Conservation (phyloP, 2,113 vertebrate species). For the Pelobates fuscus region DNA sequence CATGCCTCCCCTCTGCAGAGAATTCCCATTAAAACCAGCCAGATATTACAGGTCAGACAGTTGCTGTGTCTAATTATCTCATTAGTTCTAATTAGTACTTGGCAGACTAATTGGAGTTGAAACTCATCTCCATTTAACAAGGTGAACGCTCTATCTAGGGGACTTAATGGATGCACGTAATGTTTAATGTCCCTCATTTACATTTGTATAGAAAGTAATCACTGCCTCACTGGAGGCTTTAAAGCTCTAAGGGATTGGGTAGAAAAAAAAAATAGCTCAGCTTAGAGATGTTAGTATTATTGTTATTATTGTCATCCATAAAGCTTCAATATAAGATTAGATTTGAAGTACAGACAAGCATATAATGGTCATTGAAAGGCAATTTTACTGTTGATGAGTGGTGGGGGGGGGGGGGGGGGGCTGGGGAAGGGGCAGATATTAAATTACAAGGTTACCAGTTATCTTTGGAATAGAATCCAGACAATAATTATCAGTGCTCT, state of each 20-base stretch:
- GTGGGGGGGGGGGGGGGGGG: no score
- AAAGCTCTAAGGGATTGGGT: background rate
- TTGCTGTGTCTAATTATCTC: slow-evolving; percentile 61
- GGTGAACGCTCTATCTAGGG: slow-evolving; percentile 61
- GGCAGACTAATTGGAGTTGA: slow-evolving; percentile 66
- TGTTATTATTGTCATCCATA: no score
- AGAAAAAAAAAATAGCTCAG: background rate
- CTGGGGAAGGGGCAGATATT: no score
- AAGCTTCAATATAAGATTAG: no score
- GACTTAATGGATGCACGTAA: slow-evolving; percentile 63
- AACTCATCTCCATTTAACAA: slow-evolving; percentile 76
- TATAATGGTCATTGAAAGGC: no score
- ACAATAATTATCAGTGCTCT: no score
- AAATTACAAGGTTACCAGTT: no score
- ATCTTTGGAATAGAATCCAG: no score
- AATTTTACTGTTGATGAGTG: no score
- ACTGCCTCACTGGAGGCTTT: slow-evolving; percentile 23
- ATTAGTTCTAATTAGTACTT: slow-evolving; percentile 70
- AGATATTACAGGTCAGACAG: slow-evolving; percentile 61
- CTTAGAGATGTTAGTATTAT: background rate
- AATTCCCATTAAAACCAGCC: slow-evolving; percentile 39
- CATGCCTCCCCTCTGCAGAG: no score
- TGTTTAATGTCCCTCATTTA: slow-evolving; percentile 67
- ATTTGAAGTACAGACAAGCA: no score
- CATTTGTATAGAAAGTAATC: slow-evolving; percentile 66